Base-by-base conservation (phyloP, 2,113 vertebrate genomes). In the Sebastes fasciatus region DNA sequence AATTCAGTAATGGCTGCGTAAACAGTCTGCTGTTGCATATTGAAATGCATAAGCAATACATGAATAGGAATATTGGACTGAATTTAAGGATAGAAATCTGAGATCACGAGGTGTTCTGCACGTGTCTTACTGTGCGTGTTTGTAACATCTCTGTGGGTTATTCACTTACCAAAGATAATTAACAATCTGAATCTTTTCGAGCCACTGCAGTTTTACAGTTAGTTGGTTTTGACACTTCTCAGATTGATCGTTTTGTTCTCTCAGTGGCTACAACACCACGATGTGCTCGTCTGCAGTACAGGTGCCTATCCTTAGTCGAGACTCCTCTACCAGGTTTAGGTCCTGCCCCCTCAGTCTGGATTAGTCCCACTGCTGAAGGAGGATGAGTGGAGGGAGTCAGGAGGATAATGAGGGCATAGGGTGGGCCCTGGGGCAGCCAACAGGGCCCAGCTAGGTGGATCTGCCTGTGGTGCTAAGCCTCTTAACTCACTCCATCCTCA, bases 391-490 rank as follows among this genome's bases (percentile, higher is more conserved):
- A 74, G 81, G 73, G 83, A 84, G 90, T 86, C 82, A 69, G 79
- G 77, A 76, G 87, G 77, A 87, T 91, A 92, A 92, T 93, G 88
- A 92, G 91, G 84, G 89, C 88, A 90, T 80, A 61, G 75, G 87
- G 65, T 85, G 77, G 88, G 83, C 85, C 78, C 81, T 74, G 82
- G 81, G 88, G 81, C 79, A 79, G 82, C 86, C 86, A 87, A 77
- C 75, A 82, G 75, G 61, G 79, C 76, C 84, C 88, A 84, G 89
- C 82, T 87, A 93, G 91, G 84, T 91, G 91, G 78, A 88, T 86
- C 86, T 74, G 64, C 70, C 70, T 78, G 76, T 85, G 77, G 77
- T 74, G 85, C 64, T 91, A 91, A 94, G 86, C 87, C 86, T 90
- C 90, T 92, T 94, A 90, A 89, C 86, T 86, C 83, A 73, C 68